Conservation (phyloP, 2,113 vertebrate species). For the Aptenodytes forsteri region DNA sequence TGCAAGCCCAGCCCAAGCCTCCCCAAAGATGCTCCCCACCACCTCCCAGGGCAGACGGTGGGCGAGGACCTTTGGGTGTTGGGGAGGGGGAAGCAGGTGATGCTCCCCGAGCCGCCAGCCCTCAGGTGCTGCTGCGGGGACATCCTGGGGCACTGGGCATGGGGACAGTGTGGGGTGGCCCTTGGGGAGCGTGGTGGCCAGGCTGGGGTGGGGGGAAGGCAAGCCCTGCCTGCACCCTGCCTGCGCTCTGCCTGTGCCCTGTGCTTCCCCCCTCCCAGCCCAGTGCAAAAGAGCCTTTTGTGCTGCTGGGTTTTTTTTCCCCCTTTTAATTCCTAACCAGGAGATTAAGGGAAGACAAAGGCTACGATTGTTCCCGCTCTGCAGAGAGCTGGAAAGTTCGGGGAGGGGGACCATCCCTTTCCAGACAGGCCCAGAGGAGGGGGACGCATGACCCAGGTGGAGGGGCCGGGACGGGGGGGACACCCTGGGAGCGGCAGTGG, state of each 20-base stretch:
- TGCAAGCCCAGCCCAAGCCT: neutral
- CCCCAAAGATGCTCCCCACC: neutral
- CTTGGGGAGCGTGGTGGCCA: neutral
- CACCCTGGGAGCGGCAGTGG: neutral
- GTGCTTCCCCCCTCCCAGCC: neutral
- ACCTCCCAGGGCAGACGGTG: neutral
- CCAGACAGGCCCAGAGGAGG: slow-evolving; percentile 18
- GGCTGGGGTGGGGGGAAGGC: neutral
- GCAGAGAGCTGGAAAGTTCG: slow-evolving; percentile 50
- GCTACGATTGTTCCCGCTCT: slow-evolving; percentile 58
- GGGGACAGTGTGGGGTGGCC: neutral
- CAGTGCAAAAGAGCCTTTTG: slow-evolving; percentile 51
- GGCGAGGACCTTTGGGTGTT: neutral
- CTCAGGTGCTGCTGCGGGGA: accelerated
- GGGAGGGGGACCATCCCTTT: slow-evolving; percentile 7
- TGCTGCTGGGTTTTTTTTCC: slow-evolving; percentile 14
- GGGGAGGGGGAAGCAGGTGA: neutral
- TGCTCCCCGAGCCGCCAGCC: neutral
- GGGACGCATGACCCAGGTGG: neutral
- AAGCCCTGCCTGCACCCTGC: neutral
- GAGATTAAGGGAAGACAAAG: slow-evolving; percentile 68
- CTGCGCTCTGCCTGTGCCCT: neutral
- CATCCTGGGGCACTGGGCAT: neutral
- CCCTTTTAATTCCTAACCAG: slow-evolving; percentile 66
- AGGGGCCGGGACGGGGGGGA: neutral